Conservation (phyloP, 2,113 vertebrate species). For the Capreolus pygargus region DNA sequence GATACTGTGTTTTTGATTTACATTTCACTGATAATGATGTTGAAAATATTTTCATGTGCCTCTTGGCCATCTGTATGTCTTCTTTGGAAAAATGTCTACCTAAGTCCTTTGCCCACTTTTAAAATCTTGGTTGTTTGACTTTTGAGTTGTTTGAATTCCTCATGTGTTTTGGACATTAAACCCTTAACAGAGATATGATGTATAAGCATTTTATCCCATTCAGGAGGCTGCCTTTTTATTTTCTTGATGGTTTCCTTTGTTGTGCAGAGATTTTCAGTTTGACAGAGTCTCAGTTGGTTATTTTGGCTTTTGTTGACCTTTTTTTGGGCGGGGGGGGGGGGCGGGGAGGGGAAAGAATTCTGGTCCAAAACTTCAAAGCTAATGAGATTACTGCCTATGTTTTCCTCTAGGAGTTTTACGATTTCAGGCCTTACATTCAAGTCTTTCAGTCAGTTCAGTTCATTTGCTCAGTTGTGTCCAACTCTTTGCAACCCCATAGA, state of each 20-base stretch:
- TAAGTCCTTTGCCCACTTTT: not conserved
- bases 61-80: not conserved
- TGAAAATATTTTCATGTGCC: not conserved
- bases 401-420: not conserved
- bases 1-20: not conserved
- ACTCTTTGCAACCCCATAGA: not conserved
- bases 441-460: not conserved
- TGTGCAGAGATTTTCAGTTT: not conserved
- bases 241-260: not conserved
- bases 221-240: not conserved
- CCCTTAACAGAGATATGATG: not conserved
- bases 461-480: fast-evolving
- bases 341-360: too few species aligned
- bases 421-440: too few species aligned
- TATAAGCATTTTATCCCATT: not conserved
- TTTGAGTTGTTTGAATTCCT: not conserved
- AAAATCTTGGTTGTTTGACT: not conserved
- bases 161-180: not conserved
- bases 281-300: not conserved
- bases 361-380: not conserved
- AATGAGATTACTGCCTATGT: not conserved
- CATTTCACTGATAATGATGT: not conserved
- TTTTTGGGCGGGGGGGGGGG: fast-evolving
- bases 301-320: not conserved
- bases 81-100: not conserved